These are phyloP conservation scores for Pelodiscus sinensis DNA, from an alignment of 2,113 vertebrate species.

Conservation along the genomic window DNA sequence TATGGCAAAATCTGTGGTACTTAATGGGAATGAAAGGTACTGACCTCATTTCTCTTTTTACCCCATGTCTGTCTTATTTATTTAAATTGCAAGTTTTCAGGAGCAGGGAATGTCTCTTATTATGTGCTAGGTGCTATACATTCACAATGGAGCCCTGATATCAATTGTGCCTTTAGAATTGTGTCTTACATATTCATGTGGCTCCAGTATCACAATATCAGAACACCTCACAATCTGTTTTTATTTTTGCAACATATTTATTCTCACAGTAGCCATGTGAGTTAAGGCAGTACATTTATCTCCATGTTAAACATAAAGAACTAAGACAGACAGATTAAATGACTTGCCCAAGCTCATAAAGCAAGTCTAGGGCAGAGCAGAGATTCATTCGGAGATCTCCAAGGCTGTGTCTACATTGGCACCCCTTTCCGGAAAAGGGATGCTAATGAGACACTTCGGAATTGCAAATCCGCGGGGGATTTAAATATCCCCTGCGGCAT, in stretches of 20 bases:
- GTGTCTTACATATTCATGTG: fast-evolving
- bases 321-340: too few species aligned
- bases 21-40: neutral
- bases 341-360: neutral
- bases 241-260: neutral
- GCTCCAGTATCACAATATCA: neutral
- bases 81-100: neutral
- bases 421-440: too few species aligned
- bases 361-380: neutral
- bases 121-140: neutral
- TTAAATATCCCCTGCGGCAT: too few species aligned
- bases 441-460: too few species aligned
- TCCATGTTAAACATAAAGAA: neutral
- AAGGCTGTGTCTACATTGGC: too few species aligned
- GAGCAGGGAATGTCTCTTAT: neutral
- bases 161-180: neutral
- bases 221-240: neutral
- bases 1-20: neutral
- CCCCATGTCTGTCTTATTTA: neutral
- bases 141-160: neutral
- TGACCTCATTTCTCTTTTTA: neutral
- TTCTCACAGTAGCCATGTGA: neutral
- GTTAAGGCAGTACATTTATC: neutral
- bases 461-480: too few species aligned
- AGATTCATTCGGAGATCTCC: neutral